These are phyloP conservation scores for Smittia aterrima DNA, from an alignment of 2,888 invertebrate species.

Conservation along the genomic window DNA sequence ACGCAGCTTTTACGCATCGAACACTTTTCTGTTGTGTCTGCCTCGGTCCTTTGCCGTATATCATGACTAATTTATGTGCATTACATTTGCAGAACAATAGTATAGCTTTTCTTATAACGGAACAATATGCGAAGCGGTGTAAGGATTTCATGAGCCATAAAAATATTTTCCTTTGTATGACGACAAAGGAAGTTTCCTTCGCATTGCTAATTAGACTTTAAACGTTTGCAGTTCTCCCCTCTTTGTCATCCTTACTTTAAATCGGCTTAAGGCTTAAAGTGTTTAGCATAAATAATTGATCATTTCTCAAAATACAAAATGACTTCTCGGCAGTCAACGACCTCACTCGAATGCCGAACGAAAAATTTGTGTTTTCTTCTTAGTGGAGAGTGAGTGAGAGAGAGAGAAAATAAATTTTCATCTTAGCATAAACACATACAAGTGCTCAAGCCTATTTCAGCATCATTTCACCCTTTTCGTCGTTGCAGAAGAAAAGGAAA, in stretches of 20 bases:
- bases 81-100: not conserved
- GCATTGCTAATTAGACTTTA: not conserved
- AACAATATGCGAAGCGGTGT: not conserved
- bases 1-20: not conserved
- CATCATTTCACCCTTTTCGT: not conserved
- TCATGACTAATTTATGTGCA: conserved; percentile 22
- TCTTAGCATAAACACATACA: not conserved
- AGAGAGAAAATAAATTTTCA: not conserved
- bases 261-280: not conserved
- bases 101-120: too few species aligned
- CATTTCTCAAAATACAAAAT: not conserved
- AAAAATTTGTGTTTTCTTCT: too few species aligned
- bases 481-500: not conserved
- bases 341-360: not conserved
- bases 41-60: not conserved
- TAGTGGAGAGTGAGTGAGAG: not conserved
- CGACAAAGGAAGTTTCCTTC: too few species aligned
- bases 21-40: conserved; percentile 21
- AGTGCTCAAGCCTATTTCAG: not conserved
- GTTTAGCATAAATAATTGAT: conserved; percentile 24
- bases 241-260: not conserved
- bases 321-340: conserved; percentile 1
- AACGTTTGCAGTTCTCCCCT: not conserved
- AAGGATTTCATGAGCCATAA: not conserved
- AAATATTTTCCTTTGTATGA: not conserved